Conservation (phyloP, 2,797 vertebrate species). For the Lagorchestes hirsutus region DNA sequence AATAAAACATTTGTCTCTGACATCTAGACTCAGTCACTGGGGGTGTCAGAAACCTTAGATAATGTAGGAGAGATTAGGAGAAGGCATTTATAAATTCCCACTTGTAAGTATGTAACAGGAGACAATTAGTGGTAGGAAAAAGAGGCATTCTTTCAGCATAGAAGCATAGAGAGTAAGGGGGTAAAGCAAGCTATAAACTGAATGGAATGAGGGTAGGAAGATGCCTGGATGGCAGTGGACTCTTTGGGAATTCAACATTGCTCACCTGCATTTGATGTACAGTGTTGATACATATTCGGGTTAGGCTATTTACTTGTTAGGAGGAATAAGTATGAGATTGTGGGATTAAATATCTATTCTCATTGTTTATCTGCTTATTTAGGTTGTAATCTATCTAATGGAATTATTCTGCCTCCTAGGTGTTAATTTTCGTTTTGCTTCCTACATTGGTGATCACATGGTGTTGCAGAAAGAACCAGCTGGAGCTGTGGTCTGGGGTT, state of each 20-base stretch:
- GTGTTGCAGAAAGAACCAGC: constrained; percentile 92
- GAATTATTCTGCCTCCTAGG: constrained; percentile 73
- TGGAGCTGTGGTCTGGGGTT: constrained; percentile 92
- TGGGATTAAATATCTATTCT: constrained; percentile 25
- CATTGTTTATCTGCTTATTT: constrained; percentile 16
- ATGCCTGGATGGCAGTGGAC: not conserved
- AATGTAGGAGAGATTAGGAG: constrained; percentile 27
- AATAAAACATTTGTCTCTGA: not conserved
- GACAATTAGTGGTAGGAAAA: constrained; percentile 32
- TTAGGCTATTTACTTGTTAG: constrained; percentile 30
- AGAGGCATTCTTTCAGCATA: not conserved
- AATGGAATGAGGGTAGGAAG: not conserved
- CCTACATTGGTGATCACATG: constrained; percentile 92
- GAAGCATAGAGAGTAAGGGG: constrained; percentile 11
- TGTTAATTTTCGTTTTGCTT: constrained; percentile 87
- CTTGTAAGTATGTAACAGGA: constrained; percentile 43
- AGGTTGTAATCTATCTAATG: not conserved
- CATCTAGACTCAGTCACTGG: not conserved
- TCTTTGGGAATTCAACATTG: constrained; percentile 38
- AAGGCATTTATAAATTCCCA: constrained; percentile 70
- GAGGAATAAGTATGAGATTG: constrained; percentile 26
- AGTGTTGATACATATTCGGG: constrained; percentile 21
- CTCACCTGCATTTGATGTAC: not conserved
- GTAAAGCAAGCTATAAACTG: not conserved
- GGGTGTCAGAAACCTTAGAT: not conserved